phyloP scores from a whole-genome alignment of 2,113 vertebrate genomes.

The Myiagra hebetior region DNA sequence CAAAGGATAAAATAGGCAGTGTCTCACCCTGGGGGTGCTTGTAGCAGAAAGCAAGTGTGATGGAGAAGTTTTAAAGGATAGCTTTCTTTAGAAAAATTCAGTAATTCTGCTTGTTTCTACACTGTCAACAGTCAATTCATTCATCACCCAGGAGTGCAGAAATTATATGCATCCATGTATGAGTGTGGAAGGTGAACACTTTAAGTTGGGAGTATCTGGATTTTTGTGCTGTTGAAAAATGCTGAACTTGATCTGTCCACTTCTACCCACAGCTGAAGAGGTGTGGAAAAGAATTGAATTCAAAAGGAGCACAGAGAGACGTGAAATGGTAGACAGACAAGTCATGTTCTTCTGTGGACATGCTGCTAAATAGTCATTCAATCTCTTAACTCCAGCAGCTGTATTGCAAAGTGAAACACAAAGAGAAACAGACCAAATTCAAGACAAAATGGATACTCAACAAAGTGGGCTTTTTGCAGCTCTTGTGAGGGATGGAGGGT shows the following conservation, averaged over 20 bases:
- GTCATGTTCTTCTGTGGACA: background rate
- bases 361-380: background rate
- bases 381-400: background rate
- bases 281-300: background rate
- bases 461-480: background rate
- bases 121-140: background rate
- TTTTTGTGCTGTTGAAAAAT: background rate
- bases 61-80: background rate
- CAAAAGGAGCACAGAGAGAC: background rate
- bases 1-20: background rate
- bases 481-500: background rate
- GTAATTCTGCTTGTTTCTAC: background rate
- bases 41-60: background rate
- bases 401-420: background rate
- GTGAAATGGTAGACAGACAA: background rate
- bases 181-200: background rate
- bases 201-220: background rate
- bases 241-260: background rate
- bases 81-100: background rate
- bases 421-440: background rate
- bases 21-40: background rate
- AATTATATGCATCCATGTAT: accelerated
- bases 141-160: background rate
- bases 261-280: background rate
- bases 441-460: background rate